These are phyloP conservation scores for Drosophila jambulina DNA, from an alignment of 1,140 invertebrate genomes.

Conservation along the genomic window DNA sequence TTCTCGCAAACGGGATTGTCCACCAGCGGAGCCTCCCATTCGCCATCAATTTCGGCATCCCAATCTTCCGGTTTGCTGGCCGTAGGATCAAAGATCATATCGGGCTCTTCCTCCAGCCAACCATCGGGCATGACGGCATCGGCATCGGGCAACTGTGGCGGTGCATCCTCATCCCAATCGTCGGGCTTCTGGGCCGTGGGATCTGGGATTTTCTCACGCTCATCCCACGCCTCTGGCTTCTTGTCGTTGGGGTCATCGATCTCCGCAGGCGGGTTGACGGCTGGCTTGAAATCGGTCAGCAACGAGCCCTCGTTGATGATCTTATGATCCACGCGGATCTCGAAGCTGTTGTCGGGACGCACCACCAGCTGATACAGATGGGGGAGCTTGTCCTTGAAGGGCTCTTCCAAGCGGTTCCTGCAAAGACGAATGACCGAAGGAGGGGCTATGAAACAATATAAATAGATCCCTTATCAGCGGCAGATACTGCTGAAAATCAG, in stretches of 20 bases:
- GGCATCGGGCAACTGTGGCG: constrained; percentile 95
- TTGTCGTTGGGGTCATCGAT: constrained; percentile 97
- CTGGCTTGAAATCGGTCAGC: constrained; percentile 95
- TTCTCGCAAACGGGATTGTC: constrained; percentile 95
- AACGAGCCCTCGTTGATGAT: constrained; percentile 94
- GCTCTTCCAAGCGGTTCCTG: constrained; percentile 92
- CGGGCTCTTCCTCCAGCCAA: constrained; percentile 97
- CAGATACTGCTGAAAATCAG: constrained; percentile 9
- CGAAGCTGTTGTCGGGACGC: constrained; percentile 94
- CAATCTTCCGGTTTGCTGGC: constrained; percentile 96
- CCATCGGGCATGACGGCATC: constrained; percentile 94
- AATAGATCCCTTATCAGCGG: constrained; percentile 33
- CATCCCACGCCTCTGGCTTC: constrained; percentile 98
- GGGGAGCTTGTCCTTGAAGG: constrained; percentile 97
- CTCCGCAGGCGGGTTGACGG: constrained; percentile 97
- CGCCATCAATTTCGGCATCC: constrained; percentile 99
- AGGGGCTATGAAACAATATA: constrained; percentile 23
- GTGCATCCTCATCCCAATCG: constrained; percentile 98
- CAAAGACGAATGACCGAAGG: constrained; percentile 42
- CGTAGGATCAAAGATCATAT: constrained; percentile 94
- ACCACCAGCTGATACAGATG: constrained; percentile 97
- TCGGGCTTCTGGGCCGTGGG: constrained; percentile 94
- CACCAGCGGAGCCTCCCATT: constrained; percentile 98
- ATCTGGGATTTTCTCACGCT: constrained; percentile 97
- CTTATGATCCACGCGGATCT: constrained; percentile 90